These are phyloP conservation scores for Thryonomys swinderianus DNA, from an alignment of 2,113 vertebrate genomes.

Conservation along the genomic window DNA sequence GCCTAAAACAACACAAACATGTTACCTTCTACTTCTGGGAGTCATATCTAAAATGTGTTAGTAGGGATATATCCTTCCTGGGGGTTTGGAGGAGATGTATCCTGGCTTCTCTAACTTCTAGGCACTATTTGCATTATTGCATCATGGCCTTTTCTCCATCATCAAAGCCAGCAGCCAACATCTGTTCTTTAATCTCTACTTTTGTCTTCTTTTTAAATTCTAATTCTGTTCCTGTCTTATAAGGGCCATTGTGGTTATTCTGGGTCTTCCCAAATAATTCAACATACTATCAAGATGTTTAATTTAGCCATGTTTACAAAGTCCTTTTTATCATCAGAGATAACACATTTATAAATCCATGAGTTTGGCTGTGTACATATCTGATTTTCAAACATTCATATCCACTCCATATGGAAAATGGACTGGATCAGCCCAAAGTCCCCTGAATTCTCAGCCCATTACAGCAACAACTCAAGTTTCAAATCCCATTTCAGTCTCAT, in stretches of 20 bases:
- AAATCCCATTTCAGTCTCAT: background rate
- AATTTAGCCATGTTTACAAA: background rate
- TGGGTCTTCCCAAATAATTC: background rate
- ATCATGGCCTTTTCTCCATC: background rate
- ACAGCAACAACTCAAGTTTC: background rate
- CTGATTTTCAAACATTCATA: background rate
- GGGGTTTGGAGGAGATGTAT: too few species aligned
- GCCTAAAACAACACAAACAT: background rate
- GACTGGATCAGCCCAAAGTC: background rate
- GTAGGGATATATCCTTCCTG: background rate
- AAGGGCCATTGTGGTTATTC: background rate
- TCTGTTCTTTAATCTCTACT: background rate
- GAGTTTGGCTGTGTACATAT: background rate
- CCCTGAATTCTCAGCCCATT: background rate
- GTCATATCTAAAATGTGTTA: background rate
- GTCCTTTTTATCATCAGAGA: background rate
- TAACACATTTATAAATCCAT: background rate
- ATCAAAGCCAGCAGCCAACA: background rate
- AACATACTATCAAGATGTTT: background rate
- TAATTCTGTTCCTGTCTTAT: background rate
- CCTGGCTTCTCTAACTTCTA: background rate
- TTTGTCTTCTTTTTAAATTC: slow-evolving; percentile 9
- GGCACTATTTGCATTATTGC: background rate
- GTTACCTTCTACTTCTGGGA: background rate
- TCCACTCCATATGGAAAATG: background rate